Conservation (phyloP, 2,113 vertebrate genomes). For the Lagopus muta region DNA sequence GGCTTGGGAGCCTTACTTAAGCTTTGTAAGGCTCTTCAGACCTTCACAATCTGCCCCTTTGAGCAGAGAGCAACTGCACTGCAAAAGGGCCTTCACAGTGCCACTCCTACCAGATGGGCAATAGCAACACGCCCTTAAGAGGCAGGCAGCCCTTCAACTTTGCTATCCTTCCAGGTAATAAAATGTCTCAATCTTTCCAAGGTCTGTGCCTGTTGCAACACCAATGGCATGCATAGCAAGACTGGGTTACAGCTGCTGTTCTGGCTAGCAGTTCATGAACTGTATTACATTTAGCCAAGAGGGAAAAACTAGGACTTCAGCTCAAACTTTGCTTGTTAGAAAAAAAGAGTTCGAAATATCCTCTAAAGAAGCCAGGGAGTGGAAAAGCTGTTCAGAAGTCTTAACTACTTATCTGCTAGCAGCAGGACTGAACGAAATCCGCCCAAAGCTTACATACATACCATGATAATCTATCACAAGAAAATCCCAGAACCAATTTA, state of each 20-base stretch:
- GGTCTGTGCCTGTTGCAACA: not conserved
- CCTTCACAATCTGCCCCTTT: not conserved
- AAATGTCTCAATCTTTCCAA: not conserved
- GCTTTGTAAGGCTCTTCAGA: not conserved
- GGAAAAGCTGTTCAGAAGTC: not conserved
- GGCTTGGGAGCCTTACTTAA: not conserved
- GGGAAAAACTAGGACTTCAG: not conserved
- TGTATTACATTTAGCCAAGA: not conserved
- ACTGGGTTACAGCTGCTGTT: not conserved
- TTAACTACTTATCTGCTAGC: not conserved
- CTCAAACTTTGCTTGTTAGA: not conserved
- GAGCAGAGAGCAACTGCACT: not conserved
- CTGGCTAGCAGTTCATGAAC: not conserved
- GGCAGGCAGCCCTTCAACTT: not conserved
- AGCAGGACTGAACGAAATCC: not conserved
- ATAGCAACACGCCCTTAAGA: not conserved
- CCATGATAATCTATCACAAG: not conserved
- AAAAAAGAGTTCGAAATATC: not conserved
- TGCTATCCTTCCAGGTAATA: not conserved
- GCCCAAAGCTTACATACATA: not conserved
- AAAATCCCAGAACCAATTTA: not conserved
- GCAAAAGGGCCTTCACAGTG: not conserved
- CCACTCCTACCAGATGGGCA: not conserved
- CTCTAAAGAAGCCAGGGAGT: not conserved
- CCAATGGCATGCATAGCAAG: not conserved